Percentiles rank a stretch among this genome's conserved stretches.
Conservation (phyloP, 2,888 invertebrate species). For the Ophioninae sp. region DNA sequence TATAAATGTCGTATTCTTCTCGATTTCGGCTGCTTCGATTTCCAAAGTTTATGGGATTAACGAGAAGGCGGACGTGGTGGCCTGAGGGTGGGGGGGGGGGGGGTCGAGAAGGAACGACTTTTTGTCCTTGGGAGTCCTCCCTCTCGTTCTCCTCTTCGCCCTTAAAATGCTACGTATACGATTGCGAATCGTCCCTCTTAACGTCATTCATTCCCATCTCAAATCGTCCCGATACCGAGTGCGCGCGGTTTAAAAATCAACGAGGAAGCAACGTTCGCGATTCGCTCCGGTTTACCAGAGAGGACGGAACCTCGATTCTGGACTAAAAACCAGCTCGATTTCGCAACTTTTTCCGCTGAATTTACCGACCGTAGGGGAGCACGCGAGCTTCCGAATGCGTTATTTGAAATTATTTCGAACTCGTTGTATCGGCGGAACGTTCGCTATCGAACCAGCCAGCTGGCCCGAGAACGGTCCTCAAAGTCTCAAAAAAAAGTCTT, state of each 20-base stretch:
- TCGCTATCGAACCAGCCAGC: too few species aligned
- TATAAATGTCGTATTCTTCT: constrained; percentile 63
- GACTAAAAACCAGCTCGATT: constrained; percentile 66
- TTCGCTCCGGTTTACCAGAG: constrained; percentile 53
- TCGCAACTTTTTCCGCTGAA: constrained; percentile 68
- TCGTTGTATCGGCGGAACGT: not conserved
- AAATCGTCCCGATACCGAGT: constrained; percentile 35
- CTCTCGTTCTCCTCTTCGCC: constrained; percentile 14
- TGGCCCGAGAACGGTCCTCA: not conserved
- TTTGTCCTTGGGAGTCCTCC: constrained; percentile 37
- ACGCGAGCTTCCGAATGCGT: constrained; percentile 41
- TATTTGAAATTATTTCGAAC: not conserved
- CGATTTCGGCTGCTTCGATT: constrained; percentile 56
- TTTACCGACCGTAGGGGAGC: constrained; percentile 35
- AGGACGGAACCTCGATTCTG: constrained; percentile 31
- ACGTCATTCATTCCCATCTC: not conserved
- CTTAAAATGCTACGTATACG: constrained; percentile 5
- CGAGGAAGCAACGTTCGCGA: constrained; percentile 63
- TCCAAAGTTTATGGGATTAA: constrained; percentile 62
- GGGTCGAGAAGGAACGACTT: constrained; percentile 62
- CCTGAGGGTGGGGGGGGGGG: constrained; percentile 17
- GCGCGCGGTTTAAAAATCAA: constrained; percentile 70
- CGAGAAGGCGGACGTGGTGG: constrained; percentile 60
- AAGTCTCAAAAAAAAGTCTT: not conserved
- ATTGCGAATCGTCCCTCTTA: not conserved